Conservation (phyloP, 2,797 vertebrate genomes). For the Botia kubotai region DNA sequence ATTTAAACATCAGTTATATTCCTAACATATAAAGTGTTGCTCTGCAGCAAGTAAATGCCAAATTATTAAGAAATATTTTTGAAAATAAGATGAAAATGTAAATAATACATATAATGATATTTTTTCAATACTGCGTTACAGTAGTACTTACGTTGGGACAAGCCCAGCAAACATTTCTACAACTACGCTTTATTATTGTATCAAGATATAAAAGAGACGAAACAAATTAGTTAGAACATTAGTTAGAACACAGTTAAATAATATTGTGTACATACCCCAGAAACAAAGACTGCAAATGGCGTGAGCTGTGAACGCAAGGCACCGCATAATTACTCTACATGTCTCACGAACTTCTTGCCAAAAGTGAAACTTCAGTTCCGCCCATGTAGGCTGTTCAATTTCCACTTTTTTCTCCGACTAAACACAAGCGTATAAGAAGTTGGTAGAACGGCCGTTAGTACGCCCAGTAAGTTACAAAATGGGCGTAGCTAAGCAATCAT, state of each 20-base stretch:
- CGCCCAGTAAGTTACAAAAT: accelerated
- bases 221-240: neutral
- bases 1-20: no score
- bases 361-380: constrained; percentile 7
- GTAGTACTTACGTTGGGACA: no score
- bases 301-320: neutral
- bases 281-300: constrained; percentile 21
- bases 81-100: no score
- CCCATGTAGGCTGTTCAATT: neutral
- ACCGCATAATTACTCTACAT: constrained; percentile 9
- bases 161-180: no score
- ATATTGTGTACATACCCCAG: constrained; percentile 46
- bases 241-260: neutral
- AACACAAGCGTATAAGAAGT: neutral
- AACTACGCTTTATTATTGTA: no score
- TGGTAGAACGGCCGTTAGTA: neutral
- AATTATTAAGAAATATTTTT: no score
- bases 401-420: neutral
- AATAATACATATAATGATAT: no score
- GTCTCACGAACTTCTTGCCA: neutral
- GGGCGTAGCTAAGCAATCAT: neutral
- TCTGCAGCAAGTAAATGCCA: no score
- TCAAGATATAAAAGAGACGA: neutral
- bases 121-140: no score
- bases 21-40: no score